Evolutionary conservation across 2,113 vertebrate genomes (phyloP).

Genomic region (Notothenia rossii): DNA sequence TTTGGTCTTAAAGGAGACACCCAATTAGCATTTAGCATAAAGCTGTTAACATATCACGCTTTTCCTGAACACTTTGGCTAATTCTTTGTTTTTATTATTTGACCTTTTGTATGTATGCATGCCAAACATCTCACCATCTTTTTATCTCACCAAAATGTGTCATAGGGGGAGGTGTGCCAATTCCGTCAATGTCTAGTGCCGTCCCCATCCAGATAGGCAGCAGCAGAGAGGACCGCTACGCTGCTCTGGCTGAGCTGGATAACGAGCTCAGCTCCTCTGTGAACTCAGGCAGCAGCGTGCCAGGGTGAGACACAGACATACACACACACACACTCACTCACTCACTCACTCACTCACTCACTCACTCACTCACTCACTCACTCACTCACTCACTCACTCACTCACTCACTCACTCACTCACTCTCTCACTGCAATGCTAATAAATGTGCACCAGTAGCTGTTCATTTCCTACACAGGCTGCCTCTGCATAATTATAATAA

Average conservation of each 20-base stretch:
- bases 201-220: slow-evolving; percentile 82
- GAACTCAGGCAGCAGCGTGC: slow-evolving; percentile 85
- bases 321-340: not conserved
- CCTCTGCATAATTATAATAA: not conserved
- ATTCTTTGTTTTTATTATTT: slow-evolving; percentile 2
- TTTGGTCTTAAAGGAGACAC: not conserved
- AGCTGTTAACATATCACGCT: not conserved
- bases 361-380: not conserved
- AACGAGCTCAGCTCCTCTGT: slow-evolving; percentile 90
- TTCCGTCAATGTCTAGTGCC: slow-evolving; percentile 81
- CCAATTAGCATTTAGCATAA: slow-evolving; percentile 1
- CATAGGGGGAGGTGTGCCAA: slow-evolving; percentile 78
- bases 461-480: not conserved
- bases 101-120: not conserved
- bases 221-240: slow-evolving; percentile 90
- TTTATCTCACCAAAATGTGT: not conserved
- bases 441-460: not conserved
- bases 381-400: not conserved
- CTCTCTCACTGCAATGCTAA: not conserved
- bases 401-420: not conserved
- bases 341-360: not conserved
- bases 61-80: not conserved
- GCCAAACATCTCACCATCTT: not conserved
- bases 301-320: slow-evolving; percentile 84
- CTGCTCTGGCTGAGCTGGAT: slow-evolving; percentile 93